These are phyloP conservation scores for Oppia nitens DNA, from an alignment of 1,140 invertebrate species.

Conservation along the genomic window DNA sequence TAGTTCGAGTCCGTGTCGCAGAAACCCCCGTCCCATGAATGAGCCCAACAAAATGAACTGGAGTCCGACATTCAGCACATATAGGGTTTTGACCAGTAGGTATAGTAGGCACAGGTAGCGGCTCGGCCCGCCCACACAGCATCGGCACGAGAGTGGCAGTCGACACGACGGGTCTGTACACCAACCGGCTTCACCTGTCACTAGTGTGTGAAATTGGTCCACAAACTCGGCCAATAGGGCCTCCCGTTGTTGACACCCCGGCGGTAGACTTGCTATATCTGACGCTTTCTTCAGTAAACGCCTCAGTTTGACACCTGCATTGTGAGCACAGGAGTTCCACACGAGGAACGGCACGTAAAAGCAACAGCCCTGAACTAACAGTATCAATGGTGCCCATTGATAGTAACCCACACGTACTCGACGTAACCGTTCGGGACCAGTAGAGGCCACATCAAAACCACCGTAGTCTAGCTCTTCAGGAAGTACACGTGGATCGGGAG, in stretches of 20 bases:
- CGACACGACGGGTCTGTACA: conserved; percentile 27
- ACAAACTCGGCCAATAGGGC: conserved; percentile 28
- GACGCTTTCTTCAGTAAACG: conserved; percentile 28
- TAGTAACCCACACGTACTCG: conserved; percentile 33
- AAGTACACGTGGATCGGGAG: conserved; percentile 21
- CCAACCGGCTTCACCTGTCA: conserved; percentile 26
- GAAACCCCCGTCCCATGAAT: conserved; percentile 28
- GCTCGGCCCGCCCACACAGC: conserved; percentile 26
- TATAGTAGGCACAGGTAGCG: conserved; percentile 32
- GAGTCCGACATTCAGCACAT: conserved; percentile 30
- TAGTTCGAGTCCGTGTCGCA: conserved; percentile 28
- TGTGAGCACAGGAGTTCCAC: conserved; percentile 32
- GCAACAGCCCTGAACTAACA: conserved; percentile 35
- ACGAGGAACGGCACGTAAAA: conserved; percentile 39
- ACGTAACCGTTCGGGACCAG: conserved; percentile 22
- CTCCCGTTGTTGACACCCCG: conserved; percentile 29
- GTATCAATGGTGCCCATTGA: conserved; percentile 39
- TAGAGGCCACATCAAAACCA: conserved; percentile 19
- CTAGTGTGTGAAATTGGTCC: conserved; percentile 29
- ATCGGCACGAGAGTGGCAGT: conserved; percentile 22
- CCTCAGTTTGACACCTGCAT: conserved; percentile 28
- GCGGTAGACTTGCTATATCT: conserved; percentile 27
- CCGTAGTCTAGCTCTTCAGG: conserved; percentile 24
- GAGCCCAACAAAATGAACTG: conserved; percentile 32
- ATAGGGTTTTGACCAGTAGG: conserved; percentile 30